These are phyloP conservation scores for Seriola dumerili DNA, from an alignment of 2,113 vertebrate species.

Conservation along the genomic window DNA sequence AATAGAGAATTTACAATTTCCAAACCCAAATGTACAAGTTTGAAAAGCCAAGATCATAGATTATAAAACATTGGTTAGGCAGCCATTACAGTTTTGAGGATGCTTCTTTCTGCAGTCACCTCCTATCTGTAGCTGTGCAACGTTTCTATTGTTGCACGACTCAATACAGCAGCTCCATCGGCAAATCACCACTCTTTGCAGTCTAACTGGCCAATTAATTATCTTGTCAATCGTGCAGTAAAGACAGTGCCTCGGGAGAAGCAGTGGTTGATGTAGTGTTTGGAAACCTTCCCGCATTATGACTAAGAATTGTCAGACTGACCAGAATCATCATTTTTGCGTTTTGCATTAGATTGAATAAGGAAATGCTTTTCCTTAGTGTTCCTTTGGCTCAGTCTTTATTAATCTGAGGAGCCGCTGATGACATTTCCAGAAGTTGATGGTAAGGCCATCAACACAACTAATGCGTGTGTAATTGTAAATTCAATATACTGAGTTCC, in stretches of 20 bases:
- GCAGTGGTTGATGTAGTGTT: slow-evolving; percentile 5
- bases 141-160: slow-evolving; percentile 5
- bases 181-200: slow-evolving; percentile 24
- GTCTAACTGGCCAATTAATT: slow-evolving; percentile 39
- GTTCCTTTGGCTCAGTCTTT: neutral
- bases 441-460: neutral
- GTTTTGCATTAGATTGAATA: neutral
- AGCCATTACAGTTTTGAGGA: neutral
- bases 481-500: neutral
- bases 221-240: slow-evolving; percentile 22
- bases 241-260: neutral
- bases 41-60: neutral
- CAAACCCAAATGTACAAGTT: neutral
- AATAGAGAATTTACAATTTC: neutral
- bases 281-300: slow-evolving; percentile 8
- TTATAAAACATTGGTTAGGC: neutral
- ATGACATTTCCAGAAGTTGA: neutral
- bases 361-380: slow-evolving; percentile 1
- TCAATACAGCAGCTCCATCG: slow-evolving; percentile 10
- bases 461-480: neutral
- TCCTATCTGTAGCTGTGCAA: neutral
- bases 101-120: neutral
- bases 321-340: neutral
- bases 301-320: neutral
- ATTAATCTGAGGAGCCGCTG: neutral